Evolutionary conservation across 2,113 vertebrate genomes (phyloP), one percentile per base, ranked within the genome.

Genomic region (Ardeotis arabs): DNA sequence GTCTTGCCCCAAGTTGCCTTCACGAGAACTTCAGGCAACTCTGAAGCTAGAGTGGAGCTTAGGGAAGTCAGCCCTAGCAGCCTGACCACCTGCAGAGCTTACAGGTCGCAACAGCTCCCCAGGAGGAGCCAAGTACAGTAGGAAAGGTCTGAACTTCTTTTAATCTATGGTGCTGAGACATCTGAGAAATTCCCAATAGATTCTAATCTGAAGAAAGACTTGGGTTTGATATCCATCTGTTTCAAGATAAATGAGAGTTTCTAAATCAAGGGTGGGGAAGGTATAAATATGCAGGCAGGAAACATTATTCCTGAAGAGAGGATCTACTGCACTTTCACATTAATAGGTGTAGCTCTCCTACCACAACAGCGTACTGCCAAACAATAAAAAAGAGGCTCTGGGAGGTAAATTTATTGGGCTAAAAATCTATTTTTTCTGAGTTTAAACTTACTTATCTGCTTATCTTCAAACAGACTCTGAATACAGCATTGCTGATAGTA

Each of bases 401-500:
- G 25, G 16, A 88, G 20, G 44, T 44, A 83, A 77, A 70, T 77
- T 73, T 82, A 44, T 76, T 79, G 37, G 59, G 33, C 19, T 75
- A 92, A 82, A 95, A 87, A 41, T 82, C 22, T 81, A 5, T 39
- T 89, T 93, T 93, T 79, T 77, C 56, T 78, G 31, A 68, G 41
- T 90, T 90, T 74, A 91, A 87, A 82, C 33, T 89, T 92, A 78
- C 41, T 35, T 44, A 69, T 84, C 47, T 94, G 35, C 80, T 95
- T 95, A 84, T 84, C 87, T 93, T 94, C 73, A 92, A 85, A 86
- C 15, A 66, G 45, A 72, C 39, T 84, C 31, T 87, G 70, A 95
- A 90, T 62, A 68, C 31, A 68, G 14, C 35, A 35, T 59, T 93
- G 67, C 63, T 90, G 70, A 80, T 77, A 80, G 68, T 21, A 73